phyloP scores from a whole-genome alignment of 2,113 vertebrate genomes.

The Dromiciops gliroides region DNA sequence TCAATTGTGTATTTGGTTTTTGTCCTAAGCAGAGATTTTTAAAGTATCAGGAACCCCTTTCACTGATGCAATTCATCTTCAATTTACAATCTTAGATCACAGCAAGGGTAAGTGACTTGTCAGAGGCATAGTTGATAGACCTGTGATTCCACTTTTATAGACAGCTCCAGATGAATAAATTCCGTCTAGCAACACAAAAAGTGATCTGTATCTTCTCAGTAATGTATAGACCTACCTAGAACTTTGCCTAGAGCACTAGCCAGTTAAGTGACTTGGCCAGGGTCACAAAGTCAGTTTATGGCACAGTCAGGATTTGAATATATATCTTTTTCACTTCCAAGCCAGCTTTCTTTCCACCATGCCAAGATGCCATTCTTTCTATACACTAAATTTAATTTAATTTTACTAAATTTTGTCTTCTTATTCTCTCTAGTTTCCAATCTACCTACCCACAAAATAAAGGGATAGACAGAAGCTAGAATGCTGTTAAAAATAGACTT shows the following conservation, averaged over 20 bases:
- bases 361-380: background rate
- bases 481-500: background rate
- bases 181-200: background rate
- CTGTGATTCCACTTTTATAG: background rate
- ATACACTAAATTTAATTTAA: background rate
- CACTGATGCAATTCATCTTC: background rate
- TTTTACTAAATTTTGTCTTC: background rate
- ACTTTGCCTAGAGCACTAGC: background rate
- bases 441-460: background rate
- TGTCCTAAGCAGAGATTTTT: background rate
- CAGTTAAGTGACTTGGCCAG: background rate
- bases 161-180: background rate
- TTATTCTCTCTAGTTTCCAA: constrained; percentile 7
- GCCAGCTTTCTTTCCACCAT: background rate
- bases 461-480: background rate
- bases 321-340: background rate
- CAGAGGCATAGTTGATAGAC: background rate
- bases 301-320: background rate
- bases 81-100: background rate
- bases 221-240: background rate
- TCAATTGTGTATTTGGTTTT: background rate
- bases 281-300: background rate
- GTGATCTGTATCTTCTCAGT: background rate
- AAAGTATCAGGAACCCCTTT: background rate
- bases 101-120: background rate